These are phyloP conservation scores for Catharus ustulatus DNA, from an alignment of 2,797 vertebrate genomes.

Conservation along the genomic window DNA sequence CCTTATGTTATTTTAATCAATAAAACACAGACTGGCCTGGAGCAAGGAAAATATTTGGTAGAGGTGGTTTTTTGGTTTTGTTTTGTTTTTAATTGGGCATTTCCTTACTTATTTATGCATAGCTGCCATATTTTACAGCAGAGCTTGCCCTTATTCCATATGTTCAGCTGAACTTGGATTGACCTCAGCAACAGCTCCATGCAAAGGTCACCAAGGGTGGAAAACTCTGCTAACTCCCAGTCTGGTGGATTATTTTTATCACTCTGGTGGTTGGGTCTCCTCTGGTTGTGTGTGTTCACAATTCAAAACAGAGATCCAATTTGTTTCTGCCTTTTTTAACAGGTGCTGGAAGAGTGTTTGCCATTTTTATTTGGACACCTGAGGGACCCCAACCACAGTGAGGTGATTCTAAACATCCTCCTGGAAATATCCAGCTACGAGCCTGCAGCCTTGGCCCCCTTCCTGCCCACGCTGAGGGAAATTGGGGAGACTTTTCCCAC, in stretches of 20 bases:
- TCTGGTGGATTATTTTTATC: background rate
- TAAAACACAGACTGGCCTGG: background rate
- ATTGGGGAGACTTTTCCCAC: conserved; percentile 80
- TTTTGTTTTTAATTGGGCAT: background rate
- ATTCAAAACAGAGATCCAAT: background rate
- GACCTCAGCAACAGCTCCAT: background rate
- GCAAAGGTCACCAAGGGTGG: background rate
- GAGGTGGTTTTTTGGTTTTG: fast-evolving
- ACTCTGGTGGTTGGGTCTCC: background rate
- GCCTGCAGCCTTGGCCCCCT: conserved; percentile 82
- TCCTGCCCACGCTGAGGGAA: conserved; percentile 82
- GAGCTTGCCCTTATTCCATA: conserved; percentile 13
- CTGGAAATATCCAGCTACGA: conserved; percentile 85
- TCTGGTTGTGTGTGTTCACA: background rate
- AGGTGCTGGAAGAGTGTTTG: conserved; percentile 88
- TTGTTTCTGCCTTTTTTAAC: background rate
- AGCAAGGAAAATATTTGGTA: conserved; percentile 13
- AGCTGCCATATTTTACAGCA: conserved; percentile 39
- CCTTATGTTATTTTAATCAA: background rate
- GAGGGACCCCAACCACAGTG: conserved; percentile 80
- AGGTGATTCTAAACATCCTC: conserved; percentile 82
- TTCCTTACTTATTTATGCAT: conserved; percentile 48
- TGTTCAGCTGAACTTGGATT: conserved; percentile 43
- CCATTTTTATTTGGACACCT: conserved; percentile 81
- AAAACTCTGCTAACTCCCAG: background rate